Conservation (phyloP, 1,140 invertebrate genomes). For the Cryptotermes secundus region DNA sequence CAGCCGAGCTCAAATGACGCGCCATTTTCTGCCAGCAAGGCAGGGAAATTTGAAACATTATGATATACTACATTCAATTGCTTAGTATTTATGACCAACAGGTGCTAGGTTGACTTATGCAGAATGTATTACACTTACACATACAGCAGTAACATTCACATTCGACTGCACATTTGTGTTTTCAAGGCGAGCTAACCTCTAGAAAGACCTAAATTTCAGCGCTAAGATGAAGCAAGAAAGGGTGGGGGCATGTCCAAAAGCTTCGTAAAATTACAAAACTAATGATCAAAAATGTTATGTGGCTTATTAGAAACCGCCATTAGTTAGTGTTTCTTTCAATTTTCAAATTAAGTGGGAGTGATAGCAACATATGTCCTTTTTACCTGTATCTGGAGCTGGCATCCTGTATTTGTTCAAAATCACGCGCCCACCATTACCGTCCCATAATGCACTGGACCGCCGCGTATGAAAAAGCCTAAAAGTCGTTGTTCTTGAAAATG, state of each 20-base stretch:
- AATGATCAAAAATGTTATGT: neutral
- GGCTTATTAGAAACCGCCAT: neutral
- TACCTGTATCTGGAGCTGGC: constrained; percentile 50
- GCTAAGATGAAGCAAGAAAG: constrained; percentile 28
- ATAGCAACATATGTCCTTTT: constrained; percentile 32
- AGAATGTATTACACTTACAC: neutral
- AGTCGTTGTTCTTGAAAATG: constrained; percentile 28
- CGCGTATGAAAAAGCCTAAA: constrained; percentile 33
- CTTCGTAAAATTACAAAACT: constrained; percentile 13
- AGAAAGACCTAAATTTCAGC: constrained; percentile 31
- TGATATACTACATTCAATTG: constrained; percentile 20
- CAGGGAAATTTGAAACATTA: constrained; percentile 41
- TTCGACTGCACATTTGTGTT: constrained; percentile 42
- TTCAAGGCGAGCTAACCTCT: constrained; percentile 30
- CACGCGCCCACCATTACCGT: constrained; percentile 69
- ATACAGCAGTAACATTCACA: constrained; percentile 43
- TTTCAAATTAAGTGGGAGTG: neutral
- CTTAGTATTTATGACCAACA: neutral
- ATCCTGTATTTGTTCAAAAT: constrained; percentile 65
- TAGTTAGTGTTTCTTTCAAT: neutral
- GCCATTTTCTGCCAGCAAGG: constrained; percentile 52
- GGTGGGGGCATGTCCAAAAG: constrained; percentile 31
- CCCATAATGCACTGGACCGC: constrained; percentile 52
- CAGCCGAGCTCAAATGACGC: constrained; percentile 45
- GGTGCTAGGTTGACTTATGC: neutral